Percentiles rank a stretch among this genome's conserved stretches.
Conservation (phyloP, 2,113 vertebrate genomes). For the Antigone vipio region DNA sequence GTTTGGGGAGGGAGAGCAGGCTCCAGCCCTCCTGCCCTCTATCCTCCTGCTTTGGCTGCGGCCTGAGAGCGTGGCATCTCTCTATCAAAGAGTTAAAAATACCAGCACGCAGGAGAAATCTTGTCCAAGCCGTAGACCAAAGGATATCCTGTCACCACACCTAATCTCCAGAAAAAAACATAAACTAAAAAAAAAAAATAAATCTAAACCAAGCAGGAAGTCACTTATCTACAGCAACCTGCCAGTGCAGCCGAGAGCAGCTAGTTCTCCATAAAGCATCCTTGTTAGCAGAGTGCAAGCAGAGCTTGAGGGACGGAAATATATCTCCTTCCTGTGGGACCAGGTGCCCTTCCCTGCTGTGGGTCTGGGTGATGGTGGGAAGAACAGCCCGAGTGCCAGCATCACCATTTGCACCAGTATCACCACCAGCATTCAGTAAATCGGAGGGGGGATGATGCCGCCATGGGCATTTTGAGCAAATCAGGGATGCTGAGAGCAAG, state of each 20-base stretch:
- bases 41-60: not conserved
- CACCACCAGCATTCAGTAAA: not conserved
- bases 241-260: not conserved
- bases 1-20: not conserved
- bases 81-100: slow-evolving; percentile 21
- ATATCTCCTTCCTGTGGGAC: not conserved
- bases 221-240: not conserved
- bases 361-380: not conserved
- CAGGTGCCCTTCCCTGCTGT: not conserved
- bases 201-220: slow-evolving; percentile 17
- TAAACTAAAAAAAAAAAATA: not conserved
- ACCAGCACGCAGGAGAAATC: not conserved
- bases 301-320: not conserved
- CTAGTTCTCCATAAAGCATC: not conserved
- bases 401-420: not conserved
- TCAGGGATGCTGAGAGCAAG: not conserved
- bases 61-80: fast-evolving
- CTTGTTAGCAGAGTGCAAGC: not conserved
- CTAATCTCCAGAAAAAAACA: slow-evolving; percentile 23
- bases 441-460: not conserved
- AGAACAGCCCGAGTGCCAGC: not conserved
- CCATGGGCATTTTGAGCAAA: not conserved
- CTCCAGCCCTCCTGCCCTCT: fast-evolving
- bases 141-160: slow-evolving; percentile 66
- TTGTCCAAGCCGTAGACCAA: slow-evolving; percentile 47